These are phyloP conservation scores for Silurus meridionalis DNA, from an alignment of 2,113 vertebrate species.

Conservation along the genomic window DNA sequence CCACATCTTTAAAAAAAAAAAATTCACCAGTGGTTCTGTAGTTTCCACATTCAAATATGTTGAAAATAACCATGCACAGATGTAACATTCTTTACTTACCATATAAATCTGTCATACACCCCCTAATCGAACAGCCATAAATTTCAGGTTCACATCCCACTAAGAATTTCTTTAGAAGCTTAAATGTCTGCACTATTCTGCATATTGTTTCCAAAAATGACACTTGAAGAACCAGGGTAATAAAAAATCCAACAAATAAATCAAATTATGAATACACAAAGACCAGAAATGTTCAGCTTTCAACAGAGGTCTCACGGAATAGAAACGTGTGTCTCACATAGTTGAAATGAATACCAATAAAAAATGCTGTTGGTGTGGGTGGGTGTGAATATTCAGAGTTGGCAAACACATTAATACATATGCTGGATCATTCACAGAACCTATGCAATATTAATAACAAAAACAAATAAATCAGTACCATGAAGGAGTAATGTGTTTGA, in stretches of 20 bases:
- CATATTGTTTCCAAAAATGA: constrained; percentile 67
- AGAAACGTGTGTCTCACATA: constrained; percentile 68
- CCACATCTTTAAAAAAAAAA: not conserved
- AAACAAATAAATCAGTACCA: constrained; percentile 17
- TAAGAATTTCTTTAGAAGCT: not conserved
- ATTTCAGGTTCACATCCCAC: not conserved
- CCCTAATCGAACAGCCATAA: not conserved
- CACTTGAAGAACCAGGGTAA: constrained; percentile 76
- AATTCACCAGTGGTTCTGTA: not conserved
- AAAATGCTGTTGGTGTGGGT: not conserved
- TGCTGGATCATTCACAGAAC: not conserved
- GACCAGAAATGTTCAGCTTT: constrained; percentile 59
- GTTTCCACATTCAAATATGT: not conserved
- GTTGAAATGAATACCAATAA: constrained; percentile 72
- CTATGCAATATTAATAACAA: constrained; percentile 7
- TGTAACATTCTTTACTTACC: not conserved
- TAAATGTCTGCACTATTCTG: not conserved
- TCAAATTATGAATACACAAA: constrained; percentile 75
- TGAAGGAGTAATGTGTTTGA: not conserved
- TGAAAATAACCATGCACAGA: not conserved
- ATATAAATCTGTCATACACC: not conserved
- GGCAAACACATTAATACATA: not conserved
- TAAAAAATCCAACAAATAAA: constrained; percentile 77
- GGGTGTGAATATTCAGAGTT: constrained; percentile 4
- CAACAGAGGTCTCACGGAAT: not conserved